phyloP scores from a whole-genome alignment of 2,113 vertebrate species.

The Sclerurus mexicanus region DNA sequence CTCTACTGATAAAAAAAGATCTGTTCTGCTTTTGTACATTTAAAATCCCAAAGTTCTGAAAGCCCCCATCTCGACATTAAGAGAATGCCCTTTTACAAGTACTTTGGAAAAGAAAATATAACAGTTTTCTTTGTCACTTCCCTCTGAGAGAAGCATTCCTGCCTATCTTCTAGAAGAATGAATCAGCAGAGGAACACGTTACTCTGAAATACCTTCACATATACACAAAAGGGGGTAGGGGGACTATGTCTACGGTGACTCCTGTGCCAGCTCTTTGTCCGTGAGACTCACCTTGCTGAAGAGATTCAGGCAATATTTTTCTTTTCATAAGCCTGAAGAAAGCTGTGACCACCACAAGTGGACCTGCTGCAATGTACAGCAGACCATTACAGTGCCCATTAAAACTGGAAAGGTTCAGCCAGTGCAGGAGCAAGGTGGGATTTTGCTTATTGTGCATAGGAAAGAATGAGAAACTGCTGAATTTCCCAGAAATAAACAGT shows the following conservation, averaged over 20 bases:
- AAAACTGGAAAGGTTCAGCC: not conserved
- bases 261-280: not conserved
- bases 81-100: not conserved
- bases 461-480: not conserved
- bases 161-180: not conserved
- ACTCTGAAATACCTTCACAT: not conserved
- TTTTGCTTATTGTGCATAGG: not conserved
- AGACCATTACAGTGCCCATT: not conserved
- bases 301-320: not conserved
- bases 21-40: not conserved
- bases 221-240: not conserved
- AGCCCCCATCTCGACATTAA: not conserved
- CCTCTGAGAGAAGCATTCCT: not conserved
- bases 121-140: not conserved
- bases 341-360: rapidly evolving
- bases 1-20: not conserved
- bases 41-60: not conserved
- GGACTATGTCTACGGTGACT: not conserved
- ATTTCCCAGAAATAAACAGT: not conserved
- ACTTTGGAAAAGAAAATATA: not conserved
- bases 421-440: rapidly evolving
- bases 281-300: not conserved
- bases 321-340: not conserved
- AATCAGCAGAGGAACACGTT: not conserved
- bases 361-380: not conserved